Conservation (phyloP, 2,113 vertebrate species). For the Menura novaehollandiae region DNA sequence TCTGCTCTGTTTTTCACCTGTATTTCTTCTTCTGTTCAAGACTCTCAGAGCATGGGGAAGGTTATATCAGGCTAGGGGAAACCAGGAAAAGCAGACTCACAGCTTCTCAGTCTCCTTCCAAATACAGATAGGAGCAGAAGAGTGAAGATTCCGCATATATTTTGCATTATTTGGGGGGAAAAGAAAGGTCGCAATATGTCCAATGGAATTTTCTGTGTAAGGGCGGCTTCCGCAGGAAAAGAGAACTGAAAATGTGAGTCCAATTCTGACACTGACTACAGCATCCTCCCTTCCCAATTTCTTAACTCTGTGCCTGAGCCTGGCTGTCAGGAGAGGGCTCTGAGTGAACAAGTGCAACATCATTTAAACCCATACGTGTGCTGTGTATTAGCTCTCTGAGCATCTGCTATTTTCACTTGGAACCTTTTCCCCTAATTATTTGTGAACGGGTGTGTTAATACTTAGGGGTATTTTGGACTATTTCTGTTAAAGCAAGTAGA, state of each 20-base stretch:
- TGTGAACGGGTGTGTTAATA: accelerated
- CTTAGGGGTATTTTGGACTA: neutral
- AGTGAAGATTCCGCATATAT: neutral
- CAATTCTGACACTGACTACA: too few relatives aligned
- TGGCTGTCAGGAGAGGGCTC: neutral
- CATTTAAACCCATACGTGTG: accelerated
- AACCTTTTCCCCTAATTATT: neutral
- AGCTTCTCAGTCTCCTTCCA: neutral
- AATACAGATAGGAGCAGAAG: neutral
- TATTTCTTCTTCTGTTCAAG: neutral
- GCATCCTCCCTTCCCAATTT: neutral
- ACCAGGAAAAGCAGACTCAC: neutral
- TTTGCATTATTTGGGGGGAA: accelerated
- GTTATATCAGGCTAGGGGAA: neutral
- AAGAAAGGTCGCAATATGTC: accelerated
- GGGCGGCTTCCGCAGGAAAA: neutral
- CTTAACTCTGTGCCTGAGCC: neutral
- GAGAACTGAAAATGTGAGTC: accelerated
- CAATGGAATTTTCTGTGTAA: neutral
- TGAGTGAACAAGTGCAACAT: accelerated
- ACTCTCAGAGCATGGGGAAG: neutral
- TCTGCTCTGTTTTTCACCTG: neutral
- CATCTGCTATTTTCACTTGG: neutral
- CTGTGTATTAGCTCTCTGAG: neutral
- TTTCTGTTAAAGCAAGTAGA: neutral